These are phyloP conservation scores for Oreonectes daqikongensis DNA, from an alignment of 2,797 vertebrate species.

Conservation along the genomic window DNA sequence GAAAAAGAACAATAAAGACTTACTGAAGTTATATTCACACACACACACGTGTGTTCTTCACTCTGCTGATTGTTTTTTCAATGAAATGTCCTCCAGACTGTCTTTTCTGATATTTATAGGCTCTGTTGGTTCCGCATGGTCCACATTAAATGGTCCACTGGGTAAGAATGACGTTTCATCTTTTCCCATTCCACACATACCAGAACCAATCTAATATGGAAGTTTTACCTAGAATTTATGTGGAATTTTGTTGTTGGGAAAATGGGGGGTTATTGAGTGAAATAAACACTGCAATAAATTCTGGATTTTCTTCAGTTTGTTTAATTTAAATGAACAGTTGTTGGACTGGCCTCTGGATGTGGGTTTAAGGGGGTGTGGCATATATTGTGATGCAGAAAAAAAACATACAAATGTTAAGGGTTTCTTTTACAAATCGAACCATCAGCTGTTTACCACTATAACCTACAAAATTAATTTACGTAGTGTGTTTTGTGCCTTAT, in stretches of 20 bases:
- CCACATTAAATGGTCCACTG: conserved; percentile 67
- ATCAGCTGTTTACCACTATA: not conserved
- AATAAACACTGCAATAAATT: not conserved
- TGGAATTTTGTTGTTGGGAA: not conserved
- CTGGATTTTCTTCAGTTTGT: not conserved
- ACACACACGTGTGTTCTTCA: not conserved
- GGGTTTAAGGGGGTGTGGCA: not conserved
- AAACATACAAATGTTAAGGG: too few relatives aligned
- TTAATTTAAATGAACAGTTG: not conserved
- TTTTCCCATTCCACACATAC: conserved; percentile 67
- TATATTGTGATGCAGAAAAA: too few relatives aligned
- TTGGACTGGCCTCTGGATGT: not conserved
- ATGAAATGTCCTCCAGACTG: conserved; percentile 56
- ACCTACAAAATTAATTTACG: not conserved
- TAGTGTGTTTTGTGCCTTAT: not conserved
- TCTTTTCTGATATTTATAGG: conserved; percentile 73
- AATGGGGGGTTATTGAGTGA: not conserved
- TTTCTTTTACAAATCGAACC: not conserved
- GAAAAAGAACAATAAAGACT: not conserved
- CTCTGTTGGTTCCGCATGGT: conserved; percentile 74
- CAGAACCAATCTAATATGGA: conserved; percentile 32
- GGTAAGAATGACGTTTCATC: conserved; percentile 20
- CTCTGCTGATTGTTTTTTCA: conserved; percentile 29
- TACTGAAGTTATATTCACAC: not conserved
- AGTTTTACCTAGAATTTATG: conserved; percentile 42